Evolutionary conservation across 1,140 invertebrate species (phyloP), one percentile per base, ranked within the genome.

Genomic region (Pantala flavescens): DNA sequence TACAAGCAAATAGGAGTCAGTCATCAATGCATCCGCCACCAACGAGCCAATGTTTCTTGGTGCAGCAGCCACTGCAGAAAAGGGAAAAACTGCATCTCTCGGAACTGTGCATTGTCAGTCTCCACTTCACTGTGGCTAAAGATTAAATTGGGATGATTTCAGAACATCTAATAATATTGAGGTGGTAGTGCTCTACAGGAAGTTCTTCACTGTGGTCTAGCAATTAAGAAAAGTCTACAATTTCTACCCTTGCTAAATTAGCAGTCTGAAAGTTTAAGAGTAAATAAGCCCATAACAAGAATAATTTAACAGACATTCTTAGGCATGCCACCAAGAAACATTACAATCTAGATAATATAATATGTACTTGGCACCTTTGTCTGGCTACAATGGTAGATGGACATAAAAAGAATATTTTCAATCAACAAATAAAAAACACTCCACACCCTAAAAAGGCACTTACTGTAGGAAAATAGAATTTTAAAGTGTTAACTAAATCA

Each of bases 31-130:
- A 74, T 74, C n/a, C 75, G 80, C 81, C 80, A 80, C 82, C 82
- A 84, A 84, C 82, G 83, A 85, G 84, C 83, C 84, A 85, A 85
- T 84, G 84, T 84, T 84, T 84, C 84, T 83, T 82, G 80, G 80
- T 63, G 73, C 73, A 73, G 73, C 42, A 71, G 71, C 71, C 24
- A 21, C 42, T 63, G 43, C 42, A 74, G 43, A 74, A 43, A 49
- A 63, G 28, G 43, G 21, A 63, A 63, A 49, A 24, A 74, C 70
- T 71, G 63, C 74, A 74, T 74, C 28, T 74, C 74, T 71, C 70
- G 70, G 70, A 74, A 74, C 49, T 71, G 74, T 43, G 28, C 74
- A 74, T 42, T 12, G 23, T 23, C 42, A 43, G n/a, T 36, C 36
- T 70, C 63, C 36, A 71, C 42, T 63, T 21, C 49, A 63, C 49